phyloP scores from a whole-genome alignment of 2,888 invertebrate species.

The Plebejus melissa region DNA sequence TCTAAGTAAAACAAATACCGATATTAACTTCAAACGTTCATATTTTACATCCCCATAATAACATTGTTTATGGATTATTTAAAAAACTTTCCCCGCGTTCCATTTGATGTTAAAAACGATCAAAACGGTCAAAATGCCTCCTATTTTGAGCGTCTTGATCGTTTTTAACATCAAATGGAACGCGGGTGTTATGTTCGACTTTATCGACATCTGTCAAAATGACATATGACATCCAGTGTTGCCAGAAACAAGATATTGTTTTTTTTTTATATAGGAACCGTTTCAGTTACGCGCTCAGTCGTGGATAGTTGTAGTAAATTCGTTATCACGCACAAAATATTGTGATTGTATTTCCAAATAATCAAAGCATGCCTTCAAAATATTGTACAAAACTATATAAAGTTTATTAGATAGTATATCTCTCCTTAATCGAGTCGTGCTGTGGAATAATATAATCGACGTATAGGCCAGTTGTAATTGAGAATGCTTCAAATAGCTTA shows the following conservation, averaged over 20 bases:
- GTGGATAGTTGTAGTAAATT: constrained; percentile 29
- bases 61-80: too few species aligned
- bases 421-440: constrained; percentile 17
- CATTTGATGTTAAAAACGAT: too few species aligned
- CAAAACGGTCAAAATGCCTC: too few species aligned
- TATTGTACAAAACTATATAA: constrained; percentile 42
- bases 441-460: constrained; percentile 39
- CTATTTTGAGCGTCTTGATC: too few species aligned
- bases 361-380: constrained; percentile 51
- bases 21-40: too few species aligned
- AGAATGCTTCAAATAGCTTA: constrained; percentile 63
- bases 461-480: constrained; percentile 50
- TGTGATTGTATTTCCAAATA: constrained; percentile 51
- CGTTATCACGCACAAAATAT: constrained; percentile 58
- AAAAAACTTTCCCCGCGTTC: too few species aligned
- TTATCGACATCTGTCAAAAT: background rate
- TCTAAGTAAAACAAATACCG: too few species aligned
- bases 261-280: constrained; percentile 6
- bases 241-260: background rate
- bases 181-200: too few species aligned
- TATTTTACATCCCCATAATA: too few species aligned
- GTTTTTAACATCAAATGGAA: too few species aligned
- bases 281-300: constrained; percentile 1
- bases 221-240: background rate
- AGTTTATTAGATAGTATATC: constrained; percentile 29